Base-by-base conservation (phyloP, 2,888 invertebrate species). In the Dendrolimus houi region DNA sequence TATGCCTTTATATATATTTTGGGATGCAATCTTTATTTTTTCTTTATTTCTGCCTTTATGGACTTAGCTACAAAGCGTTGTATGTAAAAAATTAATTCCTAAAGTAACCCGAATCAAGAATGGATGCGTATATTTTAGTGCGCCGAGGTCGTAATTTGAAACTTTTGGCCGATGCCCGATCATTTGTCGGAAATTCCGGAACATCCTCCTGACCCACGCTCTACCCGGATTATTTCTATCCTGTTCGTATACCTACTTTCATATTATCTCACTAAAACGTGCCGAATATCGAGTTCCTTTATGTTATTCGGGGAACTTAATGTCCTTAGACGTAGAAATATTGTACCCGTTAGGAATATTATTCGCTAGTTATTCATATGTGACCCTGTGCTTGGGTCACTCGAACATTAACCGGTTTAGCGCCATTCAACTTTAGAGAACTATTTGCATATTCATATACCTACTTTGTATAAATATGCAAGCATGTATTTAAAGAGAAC, bases 151-250 rank as follows among this genome's bases (percentile, higher is more conserved):
- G 73, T 77, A 76, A 80, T 80, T 79, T 75, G 72, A 71, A 79
- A 77, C 72, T 77, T 79, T 75, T 63, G 60, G 67, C 65, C 67
- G 67, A 67, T 64, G 70, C 63, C 69, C 68, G 72, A 75, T 75
- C 73, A 77, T 79, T 82, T 79, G 76, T 78, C 74, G 69, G 66
- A 71, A 75, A 77, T 75, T 77, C 72, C 72, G 68, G 73, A 69
- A 72, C 71, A 69, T 72, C 70, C 70, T 64, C 59, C 62, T 64
- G 65, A 71, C 73, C 72, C 67, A 67, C 65, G 63, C 63, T 69
- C 66, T 64, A 63, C 64, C 58, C 67, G 67, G 69, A 74, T 76
- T 75, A 75, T 72, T 72, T 66, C 70, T 62, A 67, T 65, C 62
- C 62, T 62, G 55, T 64, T 59, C 57, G 52, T 55, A 55, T 57